Evolutionary conservation across 2,888 invertebrate species (phyloP).

Genomic region (Zygogramma bicolorata): DNA sequence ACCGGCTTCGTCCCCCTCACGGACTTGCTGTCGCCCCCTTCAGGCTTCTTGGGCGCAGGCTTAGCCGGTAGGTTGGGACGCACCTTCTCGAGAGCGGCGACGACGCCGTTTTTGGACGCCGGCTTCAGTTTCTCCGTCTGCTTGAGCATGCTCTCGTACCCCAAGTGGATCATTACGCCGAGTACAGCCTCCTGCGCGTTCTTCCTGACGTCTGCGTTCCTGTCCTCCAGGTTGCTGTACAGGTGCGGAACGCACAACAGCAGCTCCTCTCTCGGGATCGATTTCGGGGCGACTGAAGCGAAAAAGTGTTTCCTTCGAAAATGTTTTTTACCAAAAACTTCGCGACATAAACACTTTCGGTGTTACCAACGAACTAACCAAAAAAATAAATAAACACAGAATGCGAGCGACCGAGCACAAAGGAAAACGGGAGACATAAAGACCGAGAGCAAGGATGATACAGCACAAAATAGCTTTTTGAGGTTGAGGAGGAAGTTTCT

Average conservation of each 20-base stretch:
- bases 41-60: constrained; percentile 74
- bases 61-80: constrained; percentile 87
- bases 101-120: constrained; percentile 81
- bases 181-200: constrained; percentile 90
- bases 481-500: too few relatives aligned
- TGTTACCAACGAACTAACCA: too few relatives aligned
- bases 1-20: constrained; percentile 72
- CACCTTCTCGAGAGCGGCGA: constrained; percentile 86
- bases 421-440: too few relatives aligned
- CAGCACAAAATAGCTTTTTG: too few relatives aligned
- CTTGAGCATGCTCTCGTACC: constrained; percentile 83
- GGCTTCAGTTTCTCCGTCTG: constrained; percentile 85
- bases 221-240: constrained; percentile 88
- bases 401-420: too few relatives aligned
- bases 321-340: too few relatives aligned
- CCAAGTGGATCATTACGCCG: constrained; percentile 93
- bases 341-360: too few relatives aligned
- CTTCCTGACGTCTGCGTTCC: constrained; percentile 91
- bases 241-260: constrained; percentile 81
- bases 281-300: constrained; percentile 74
- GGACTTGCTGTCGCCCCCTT: constrained; percentile 64
- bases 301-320: neutral
- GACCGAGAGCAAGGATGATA: too few relatives aligned
- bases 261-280: constrained; percentile 86
- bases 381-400: too few relatives aligned